These are phyloP conservation scores for Poeciliopsis gracilis DNA, from an alignment of 2,797 vertebrate genomes.

Conservation along the genomic window DNA sequence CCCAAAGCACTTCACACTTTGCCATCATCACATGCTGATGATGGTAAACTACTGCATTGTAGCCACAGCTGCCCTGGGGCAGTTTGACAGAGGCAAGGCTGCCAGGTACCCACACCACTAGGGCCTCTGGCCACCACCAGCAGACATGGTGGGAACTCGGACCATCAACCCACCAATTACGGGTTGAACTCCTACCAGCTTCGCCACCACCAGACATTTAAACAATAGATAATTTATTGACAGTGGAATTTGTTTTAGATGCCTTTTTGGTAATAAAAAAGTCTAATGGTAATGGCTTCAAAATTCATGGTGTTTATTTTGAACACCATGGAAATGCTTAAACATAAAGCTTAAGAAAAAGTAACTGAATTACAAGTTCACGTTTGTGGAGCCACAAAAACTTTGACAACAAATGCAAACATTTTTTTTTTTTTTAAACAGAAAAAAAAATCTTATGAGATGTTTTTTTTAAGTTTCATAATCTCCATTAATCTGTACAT, in stretches of 20 bases:
- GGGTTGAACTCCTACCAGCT: no score
- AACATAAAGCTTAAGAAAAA: background rate
- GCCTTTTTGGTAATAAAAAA: background rate
- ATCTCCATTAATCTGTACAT: background rate
- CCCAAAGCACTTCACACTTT: no score
- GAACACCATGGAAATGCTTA: background rate
- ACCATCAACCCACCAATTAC: no score
- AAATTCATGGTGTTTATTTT: background rate
- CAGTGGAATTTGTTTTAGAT: background rate
- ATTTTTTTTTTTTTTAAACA: background rate
- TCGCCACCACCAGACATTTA: background rate
- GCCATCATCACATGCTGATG: no score
- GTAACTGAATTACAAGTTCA: background rate
- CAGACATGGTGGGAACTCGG: no score
- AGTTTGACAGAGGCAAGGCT: no score
- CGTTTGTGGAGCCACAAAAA: background rate
- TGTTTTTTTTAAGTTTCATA: slow-evolving; percentile 3
- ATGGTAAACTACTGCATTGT: no score
- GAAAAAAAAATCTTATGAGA: background rate
- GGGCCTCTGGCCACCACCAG: no score
- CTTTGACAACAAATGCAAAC: background rate
- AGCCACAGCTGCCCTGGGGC: no score
- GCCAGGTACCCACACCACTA: no score
- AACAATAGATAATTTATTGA: background rate
- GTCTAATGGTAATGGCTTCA: background rate